These are phyloP conservation scores for Ostrea denselamellosa DNA, from an alignment of 1,140 invertebrate species.

Conservation along the genomic window DNA sequence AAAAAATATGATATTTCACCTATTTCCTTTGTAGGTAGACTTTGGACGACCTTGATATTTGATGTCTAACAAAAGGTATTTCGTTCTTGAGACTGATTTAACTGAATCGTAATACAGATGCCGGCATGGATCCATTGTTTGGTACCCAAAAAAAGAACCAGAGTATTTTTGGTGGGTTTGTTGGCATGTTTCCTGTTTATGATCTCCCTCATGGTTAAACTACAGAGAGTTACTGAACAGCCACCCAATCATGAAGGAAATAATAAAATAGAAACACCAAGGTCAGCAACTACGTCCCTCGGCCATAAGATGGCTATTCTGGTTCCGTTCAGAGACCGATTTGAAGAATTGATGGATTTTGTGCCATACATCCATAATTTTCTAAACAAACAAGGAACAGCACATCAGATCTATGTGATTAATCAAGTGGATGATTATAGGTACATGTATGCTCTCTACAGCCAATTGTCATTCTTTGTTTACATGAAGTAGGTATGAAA, in stretches of 20 bases:
- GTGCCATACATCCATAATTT: slow-evolving; percentile 94
- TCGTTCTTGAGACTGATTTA: background rate
- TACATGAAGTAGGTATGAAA: no score
- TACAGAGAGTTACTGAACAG: slow-evolving; percentile 7
- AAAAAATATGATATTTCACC: no score
- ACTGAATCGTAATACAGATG: background rate
- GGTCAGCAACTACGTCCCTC: background rate
- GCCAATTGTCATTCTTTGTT: no score
- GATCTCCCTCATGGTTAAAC: background rate
- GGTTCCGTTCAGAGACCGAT: slow-evolving; percentile 95
- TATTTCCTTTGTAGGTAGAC: background rate
- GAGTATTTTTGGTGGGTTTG: background rate
- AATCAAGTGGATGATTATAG: slow-evolving; percentile 88
- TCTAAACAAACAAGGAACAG: slow-evolving; percentile 88
- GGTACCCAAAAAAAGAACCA: background rate
- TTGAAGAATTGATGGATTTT: slow-evolving; percentile 96
- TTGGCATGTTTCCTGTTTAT: background rate
- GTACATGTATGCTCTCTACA: slow-evolving; percentile 58
- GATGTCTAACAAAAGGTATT: background rate
- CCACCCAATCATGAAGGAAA: background rate
- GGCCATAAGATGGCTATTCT: slow-evolving; percentile 86
- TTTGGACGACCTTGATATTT: background rate
- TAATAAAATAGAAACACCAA: background rate
- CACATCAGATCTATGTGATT: slow-evolving; percentile 93
- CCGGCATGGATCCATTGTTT: background rate